A percentile compares a stretch with the other conserved stretches of the same genome.
phyloP scores from a whole-genome alignment of 2,113 vertebrate species.

The Cathartes aura region DNA sequence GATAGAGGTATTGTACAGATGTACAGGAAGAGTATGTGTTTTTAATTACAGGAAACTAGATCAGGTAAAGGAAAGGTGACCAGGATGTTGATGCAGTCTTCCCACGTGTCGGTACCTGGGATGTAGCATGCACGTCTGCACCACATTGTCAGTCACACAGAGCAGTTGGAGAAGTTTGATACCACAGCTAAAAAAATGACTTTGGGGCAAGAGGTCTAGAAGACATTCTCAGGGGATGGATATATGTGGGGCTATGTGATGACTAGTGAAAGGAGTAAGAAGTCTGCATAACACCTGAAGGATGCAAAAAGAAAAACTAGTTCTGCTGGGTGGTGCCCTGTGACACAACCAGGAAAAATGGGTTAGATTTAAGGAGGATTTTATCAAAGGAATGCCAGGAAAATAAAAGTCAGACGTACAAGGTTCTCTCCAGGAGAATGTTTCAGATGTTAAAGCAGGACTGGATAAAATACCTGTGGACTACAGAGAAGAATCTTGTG shows the following conservation, averaged over 20 bases:
- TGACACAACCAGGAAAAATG: neutral
- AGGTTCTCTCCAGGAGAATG: neutral
- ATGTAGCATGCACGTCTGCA: neutral
- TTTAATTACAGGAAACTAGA: neutral
- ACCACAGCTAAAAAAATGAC: fast-evolving
- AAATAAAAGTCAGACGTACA: neutral
- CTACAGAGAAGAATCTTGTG: neutral
- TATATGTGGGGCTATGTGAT: neutral
- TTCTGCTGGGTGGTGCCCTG: neutral
- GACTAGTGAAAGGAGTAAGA: neutral
- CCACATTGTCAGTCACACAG: neutral
- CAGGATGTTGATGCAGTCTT: neutral
- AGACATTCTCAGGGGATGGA: neutral
- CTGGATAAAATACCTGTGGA: neutral
- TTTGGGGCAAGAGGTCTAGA: neutral
- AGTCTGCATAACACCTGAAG: neutral
- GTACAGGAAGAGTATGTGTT: neutral
- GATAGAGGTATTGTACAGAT: neutral
- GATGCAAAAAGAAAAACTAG: neutral
- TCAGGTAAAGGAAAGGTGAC: neutral
- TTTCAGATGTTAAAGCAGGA: neutral
- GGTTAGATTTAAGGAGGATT: neutral
- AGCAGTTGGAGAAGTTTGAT: neutral
- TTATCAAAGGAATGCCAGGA: neutral
- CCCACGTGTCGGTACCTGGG: fast-evolving